Percentiles rank a stretch among this genome's conserved stretches.
phyloP scores from a whole-genome alignment of 2,113 vertebrate species.

The Rhea pennata region DNA sequence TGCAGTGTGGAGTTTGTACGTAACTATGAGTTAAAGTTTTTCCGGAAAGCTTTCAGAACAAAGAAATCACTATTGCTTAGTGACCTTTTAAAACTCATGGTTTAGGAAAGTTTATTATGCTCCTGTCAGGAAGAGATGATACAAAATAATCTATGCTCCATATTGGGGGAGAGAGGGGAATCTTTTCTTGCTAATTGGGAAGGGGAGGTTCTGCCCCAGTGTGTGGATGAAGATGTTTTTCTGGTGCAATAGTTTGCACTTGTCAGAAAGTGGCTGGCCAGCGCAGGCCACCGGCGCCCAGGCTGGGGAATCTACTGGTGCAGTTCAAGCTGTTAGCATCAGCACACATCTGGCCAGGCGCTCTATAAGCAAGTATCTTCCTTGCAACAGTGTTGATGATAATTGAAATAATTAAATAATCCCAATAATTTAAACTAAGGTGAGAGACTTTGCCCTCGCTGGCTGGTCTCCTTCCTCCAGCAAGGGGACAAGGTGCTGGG shows the following conservation, averaged over 20 bases:
- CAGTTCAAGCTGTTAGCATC: neutral
- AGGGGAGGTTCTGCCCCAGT: neutral
- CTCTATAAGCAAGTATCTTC: neutral
- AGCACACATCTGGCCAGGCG: fast-evolving
- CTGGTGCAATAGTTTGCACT: neutral
- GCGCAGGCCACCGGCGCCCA: too few relatives aligned
- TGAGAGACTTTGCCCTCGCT: fast-evolving
- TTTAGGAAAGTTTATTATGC: neutral
- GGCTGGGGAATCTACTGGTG: neutral
- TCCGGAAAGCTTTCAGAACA: neutral
- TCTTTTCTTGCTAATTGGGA: neutral
- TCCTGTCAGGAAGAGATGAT: neutral
- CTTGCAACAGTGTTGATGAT: neutral
- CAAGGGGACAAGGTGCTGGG: fast-evolving
- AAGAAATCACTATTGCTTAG: neutral
- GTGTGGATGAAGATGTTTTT: neutral
- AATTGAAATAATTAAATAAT: neutral
- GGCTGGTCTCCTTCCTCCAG: neutral
- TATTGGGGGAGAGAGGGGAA: neutral
- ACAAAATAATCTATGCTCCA: neutral
- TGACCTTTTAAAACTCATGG: neutral
- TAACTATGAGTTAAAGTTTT: neutral
- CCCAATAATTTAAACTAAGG: neutral
- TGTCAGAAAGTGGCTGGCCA: neutral
- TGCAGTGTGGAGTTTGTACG: neutral